Evolutionary conservation across 1,140 invertebrate genomes (phyloP).

Genomic region (Hylaeus volcanicus): DNA sequence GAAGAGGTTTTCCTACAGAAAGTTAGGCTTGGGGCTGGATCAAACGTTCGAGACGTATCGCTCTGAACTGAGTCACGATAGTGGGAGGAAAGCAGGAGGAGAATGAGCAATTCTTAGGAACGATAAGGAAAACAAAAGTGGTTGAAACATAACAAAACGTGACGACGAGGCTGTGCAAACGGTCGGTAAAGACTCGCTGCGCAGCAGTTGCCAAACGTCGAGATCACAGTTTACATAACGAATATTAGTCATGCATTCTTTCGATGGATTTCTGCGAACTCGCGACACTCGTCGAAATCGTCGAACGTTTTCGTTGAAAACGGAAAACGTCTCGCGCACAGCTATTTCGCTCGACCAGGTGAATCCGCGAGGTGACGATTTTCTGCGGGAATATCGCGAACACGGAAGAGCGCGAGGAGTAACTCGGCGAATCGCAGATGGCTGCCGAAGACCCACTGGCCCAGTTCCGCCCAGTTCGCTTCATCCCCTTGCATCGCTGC

Average conservation of each 20-base stretch:
- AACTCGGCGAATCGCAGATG: slow-evolving; percentile 73
- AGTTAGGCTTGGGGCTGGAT: slow-evolving; percentile 13
- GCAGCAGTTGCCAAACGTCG: not conserved
- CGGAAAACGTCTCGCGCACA: no score
- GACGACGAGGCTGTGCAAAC: not conserved
- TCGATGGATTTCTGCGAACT: not conserved
- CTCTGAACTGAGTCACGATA: slow-evolving; percentile 22
- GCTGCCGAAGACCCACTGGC: slow-evolving; percentile 76
- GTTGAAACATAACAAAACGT: not conserved
- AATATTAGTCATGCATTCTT: slow-evolving; percentile 12
- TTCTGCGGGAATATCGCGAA: slow-evolving; percentile 11
- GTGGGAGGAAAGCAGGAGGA: no score
- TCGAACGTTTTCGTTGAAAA: no score
- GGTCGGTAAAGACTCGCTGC: slow-evolving; percentile 1
- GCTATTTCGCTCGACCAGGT: no score
- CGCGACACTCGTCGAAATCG: not conserved
- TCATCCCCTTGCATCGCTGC: slow-evolving; percentile 71
- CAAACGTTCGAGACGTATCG: slow-evolving; percentile 32
- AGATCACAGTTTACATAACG: slow-evolving; percentile 31
- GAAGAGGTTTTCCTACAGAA: no score
- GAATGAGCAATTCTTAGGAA: not conserved
- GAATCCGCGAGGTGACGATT: not conserved
- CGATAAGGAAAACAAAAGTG: not conserved
- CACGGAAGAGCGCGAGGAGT: slow-evolving; percentile 2
- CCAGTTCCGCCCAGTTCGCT: slow-evolving; percentile 71